A percentile compares a stretch with the other conserved stretches of the same genome.
Evolutionary conservation across 2,888 invertebrate genomes (phyloP).

Genomic region (Notodonta ziczac): DNA sequence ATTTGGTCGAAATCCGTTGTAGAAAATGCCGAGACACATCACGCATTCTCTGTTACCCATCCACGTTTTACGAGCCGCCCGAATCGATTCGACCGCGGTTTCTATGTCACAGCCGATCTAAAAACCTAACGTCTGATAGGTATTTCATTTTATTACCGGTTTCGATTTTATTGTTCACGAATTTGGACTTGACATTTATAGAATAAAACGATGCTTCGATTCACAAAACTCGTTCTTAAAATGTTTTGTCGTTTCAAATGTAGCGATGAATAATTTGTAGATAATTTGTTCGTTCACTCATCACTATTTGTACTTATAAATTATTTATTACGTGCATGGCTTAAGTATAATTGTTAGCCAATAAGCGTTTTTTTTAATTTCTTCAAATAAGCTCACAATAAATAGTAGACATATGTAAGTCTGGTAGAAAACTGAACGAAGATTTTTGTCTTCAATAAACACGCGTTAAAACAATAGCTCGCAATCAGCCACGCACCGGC

Average conservation of each 20-base stretch:
- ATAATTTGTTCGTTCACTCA: too few relatives aligned
- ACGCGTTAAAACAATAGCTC: neutral
- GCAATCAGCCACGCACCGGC: neutral
- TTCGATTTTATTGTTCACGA: conserved; percentile 3
- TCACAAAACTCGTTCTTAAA: neutral
- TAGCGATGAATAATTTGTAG: too few relatives aligned
- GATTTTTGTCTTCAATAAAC: neutral
- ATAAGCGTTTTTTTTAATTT: too few relatives aligned
- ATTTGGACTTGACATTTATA: neutral
- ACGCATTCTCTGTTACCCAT: neutral
- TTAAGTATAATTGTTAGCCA: too few relatives aligned
- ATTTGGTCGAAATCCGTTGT: neutral
- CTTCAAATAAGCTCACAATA: too few relatives aligned
- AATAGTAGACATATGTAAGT: too few relatives aligned
- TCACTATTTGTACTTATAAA: too few relatives aligned
- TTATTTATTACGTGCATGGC: too few relatives aligned
- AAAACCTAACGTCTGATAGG: neutral
- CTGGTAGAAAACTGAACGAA: too few relatives aligned
- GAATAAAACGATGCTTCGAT: neutral
- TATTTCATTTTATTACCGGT: conserved; percentile 11
- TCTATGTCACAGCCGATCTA: conserved; percentile 1
- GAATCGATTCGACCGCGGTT: conserved; percentile 24
- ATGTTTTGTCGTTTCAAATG: too few relatives aligned
- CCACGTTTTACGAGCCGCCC: conserved; percentile 26
- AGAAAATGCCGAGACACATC: neutral